Evolutionary conservation across 2,888 invertebrate species (phyloP).

Genomic region (Tenthredo amoena): DNA sequence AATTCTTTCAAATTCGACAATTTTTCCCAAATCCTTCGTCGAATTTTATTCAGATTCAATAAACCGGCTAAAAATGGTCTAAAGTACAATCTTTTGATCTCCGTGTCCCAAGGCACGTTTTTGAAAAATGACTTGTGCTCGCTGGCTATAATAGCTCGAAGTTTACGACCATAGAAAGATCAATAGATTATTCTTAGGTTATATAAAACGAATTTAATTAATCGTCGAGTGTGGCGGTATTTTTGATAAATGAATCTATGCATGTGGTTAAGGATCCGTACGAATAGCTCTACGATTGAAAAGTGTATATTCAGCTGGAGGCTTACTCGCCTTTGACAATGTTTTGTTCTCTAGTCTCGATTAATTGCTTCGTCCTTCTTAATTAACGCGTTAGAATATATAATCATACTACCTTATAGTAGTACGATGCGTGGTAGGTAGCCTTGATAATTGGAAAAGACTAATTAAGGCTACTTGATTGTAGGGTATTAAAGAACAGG

Average conservation of each 20-base stretch:
- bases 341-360: neutral
- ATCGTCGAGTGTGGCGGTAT: neutral
- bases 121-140: too few relatives aligned
- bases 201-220: neutral
- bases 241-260: conserved; percentile 1
- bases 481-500: conserved; percentile 15
- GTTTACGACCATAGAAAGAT: too few relatives aligned
- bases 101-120: too few relatives aligned
- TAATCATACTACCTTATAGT: neutral
- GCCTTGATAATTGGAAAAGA: conserved; percentile 32
- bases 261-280: neutral
- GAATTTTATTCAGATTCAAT: too few relatives aligned
- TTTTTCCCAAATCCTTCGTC: too few relatives aligned
- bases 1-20: too few relatives aligned
- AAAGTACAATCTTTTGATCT: too few relatives aligned
- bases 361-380: conserved; percentile 35
- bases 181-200: neutral
- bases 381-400: conserved; percentile 15
- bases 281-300: neutral
- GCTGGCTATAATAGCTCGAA: too few relatives aligned
- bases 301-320: neutral
- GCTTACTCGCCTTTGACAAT: neutral
- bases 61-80: too few relatives aligned
- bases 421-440: neutral
- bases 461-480: conserved; percentile 41